Percentiles rank a stretch among this genome's conserved stretches.
These are phyloP conservation scores for Gymnocypris eckloni DNA, from an alignment of 2,797 vertebrate species.

Conservation along the genomic window DNA sequence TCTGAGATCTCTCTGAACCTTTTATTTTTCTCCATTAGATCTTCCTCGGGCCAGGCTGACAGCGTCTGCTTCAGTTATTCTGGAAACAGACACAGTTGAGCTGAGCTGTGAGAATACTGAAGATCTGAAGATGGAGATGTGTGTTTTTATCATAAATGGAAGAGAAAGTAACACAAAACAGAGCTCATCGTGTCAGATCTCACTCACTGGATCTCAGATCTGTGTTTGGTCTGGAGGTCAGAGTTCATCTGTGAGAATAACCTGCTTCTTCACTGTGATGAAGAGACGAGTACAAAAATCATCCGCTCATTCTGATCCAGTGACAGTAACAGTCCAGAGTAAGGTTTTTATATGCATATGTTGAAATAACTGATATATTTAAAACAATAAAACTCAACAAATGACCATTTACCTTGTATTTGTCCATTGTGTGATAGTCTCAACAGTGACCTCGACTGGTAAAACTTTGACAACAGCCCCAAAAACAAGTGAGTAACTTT, in stretches of 20 bases:
- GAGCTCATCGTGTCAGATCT: too few species aligned
- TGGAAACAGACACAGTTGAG: too few species aligned
- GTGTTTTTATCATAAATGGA: too few species aligned
- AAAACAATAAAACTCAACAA: background rate
- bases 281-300: background rate
- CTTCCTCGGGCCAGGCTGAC: too few species aligned
- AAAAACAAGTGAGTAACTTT: background rate
- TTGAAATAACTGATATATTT: too few species aligned
- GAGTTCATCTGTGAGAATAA: conserved; percentile 5
- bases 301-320: background rate
- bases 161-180: too few species aligned
- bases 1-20: too few species aligned
- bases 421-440: background rate
- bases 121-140: too few species aligned
- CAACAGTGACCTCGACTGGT: background rate
- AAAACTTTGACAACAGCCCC: background rate
- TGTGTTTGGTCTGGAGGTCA: background rate
- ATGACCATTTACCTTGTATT: background rate
- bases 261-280: background rate
- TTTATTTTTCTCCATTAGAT: too few species aligned
- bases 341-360: background rate
- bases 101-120: too few species aligned
- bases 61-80: too few species aligned
- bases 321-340: background rate
- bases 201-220: too few species aligned